Percentiles rank a stretch among this genome's conserved stretches.
These are phyloP conservation scores for Mus pahari DNA, from an alignment of 2,113 vertebrate species.

Conservation along the genomic window DNA sequence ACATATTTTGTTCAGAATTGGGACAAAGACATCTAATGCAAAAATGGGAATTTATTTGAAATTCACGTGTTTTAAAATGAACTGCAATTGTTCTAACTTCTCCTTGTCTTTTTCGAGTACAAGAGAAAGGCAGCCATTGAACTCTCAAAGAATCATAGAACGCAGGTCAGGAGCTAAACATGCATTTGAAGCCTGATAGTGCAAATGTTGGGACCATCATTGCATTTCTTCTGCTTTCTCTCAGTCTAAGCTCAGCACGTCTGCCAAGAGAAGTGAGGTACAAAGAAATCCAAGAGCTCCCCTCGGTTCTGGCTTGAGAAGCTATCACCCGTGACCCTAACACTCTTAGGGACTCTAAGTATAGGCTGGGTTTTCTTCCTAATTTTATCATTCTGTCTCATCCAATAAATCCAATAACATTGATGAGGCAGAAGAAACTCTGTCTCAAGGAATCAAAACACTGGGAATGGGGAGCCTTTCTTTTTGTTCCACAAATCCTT, in stretches of 20 bases:
- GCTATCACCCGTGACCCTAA: neutral
- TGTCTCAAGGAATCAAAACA: neutral
- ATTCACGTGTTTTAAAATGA: neutral
- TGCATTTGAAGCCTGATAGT: neutral
- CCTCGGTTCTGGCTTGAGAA: neutral
- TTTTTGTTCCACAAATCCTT: neutral
- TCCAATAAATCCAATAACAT: neutral
- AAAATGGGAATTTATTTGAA: neutral
- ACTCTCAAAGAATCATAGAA: neutral
- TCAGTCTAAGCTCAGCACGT: neutral
- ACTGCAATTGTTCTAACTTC: neutral
- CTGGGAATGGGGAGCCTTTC: neutral
- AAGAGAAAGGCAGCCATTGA: neutral
- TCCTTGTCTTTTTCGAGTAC: neutral
- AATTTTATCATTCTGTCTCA: neutral
- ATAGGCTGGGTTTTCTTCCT: neutral
- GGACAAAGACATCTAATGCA: neutral
- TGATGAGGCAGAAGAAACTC: neutral
- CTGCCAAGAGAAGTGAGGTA: neutral
- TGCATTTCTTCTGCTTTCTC: neutral
- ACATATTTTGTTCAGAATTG: neutral
- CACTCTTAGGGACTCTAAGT: neutral
- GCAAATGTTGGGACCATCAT: neutral
- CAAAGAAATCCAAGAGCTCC: neutral
- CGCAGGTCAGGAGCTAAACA: neutral